These are phyloP conservation scores for Pristionchus arcanus DNA, from an alignment of 2,888 invertebrate species.

Conservation along the genomic window DNA sequence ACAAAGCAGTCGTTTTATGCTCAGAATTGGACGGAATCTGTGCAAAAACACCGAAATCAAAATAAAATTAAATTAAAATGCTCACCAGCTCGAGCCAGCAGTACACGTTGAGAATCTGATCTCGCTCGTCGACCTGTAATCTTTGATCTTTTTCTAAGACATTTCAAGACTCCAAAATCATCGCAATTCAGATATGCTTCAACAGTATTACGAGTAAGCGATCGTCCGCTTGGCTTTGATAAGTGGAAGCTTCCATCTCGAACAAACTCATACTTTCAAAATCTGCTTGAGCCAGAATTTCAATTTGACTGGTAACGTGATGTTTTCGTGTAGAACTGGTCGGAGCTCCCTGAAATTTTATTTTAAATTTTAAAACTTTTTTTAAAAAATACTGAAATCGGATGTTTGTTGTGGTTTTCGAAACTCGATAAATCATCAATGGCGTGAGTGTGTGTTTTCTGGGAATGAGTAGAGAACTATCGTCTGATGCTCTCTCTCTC, in stretches of 20 bases:
- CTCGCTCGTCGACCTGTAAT: conserved; percentile 68
- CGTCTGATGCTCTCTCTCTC: too few relatives aligned
- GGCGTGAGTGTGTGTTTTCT: not conserved
- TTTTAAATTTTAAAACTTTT: not conserved
- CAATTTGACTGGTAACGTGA: conserved; percentile 68
- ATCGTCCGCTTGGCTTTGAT: not conserved
- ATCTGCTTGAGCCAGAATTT: conserved; percentile 79
- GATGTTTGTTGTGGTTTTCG: conserved; percentile 1
- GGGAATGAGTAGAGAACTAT: too few relatives aligned
- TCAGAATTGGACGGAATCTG: not conserved
- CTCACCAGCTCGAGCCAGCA: conserved; percentile 74
- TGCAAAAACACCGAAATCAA: not conserved
- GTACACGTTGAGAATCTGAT: conserved; percentile 77
- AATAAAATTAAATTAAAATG: not conserved
- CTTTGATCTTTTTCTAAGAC: not conserved
- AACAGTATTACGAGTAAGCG: not conserved
- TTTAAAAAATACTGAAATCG: too few relatives aligned
- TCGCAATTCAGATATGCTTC: not conserved
- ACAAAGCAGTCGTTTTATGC: too few relatives aligned
- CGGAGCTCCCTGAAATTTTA: conserved; percentile 66
- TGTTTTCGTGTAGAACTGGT: conserved; percentile 73
- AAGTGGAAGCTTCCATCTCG: not conserved
- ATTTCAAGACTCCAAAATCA: too few relatives aligned
- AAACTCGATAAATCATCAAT: not conserved
- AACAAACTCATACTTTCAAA: conserved; percentile 67